Base-by-base conservation (phyloP, 2,113 vertebrate genomes). In the Fulmarus glacialis region DNA sequence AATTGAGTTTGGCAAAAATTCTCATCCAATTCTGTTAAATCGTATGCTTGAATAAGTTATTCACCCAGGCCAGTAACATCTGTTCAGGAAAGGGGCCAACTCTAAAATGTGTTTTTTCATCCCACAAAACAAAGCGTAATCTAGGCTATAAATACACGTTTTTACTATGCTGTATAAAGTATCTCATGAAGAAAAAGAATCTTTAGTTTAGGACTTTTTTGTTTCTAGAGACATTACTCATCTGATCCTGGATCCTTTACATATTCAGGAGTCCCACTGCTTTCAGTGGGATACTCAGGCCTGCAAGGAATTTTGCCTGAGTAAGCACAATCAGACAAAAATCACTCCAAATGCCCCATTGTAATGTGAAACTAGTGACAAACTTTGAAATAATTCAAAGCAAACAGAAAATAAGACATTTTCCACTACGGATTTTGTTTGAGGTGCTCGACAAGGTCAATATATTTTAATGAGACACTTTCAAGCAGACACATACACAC, bases 371-470 rank as follows among this genome's bases (percentile, higher is more conserved):
- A 97, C 87, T 87, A 95, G 70, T 82, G 89, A 94, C 91, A 94
- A 97, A 97, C 96, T 97, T 95, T 72, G 90, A 97, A 98, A 98
- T 94, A 97, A 97, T 96, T 97, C 77, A 95, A 97, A 97, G 72
- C 89, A 97, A 98, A 96, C 86, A 97, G 70, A 95, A 88, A 98
- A 97, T 80, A 97, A 97, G 91, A 95, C 55, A 81, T 94, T 97
- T 95, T 86, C 66, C 85, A 70, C 90, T 88, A 74, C 50, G 90
- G 84, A 92, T 96, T 94, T 96, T 95, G 87, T 97, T 90, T 94
- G 87, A 96, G 82, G 83, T 85, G 30, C 26, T 94, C 15, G 36
- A 90, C 48, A 38, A 96, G 94, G 94, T 96, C 94, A 82, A 63
- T 90, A 60, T 96, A 91, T 97, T 97, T 97, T 95, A 95, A 96